Conservation (phyloP, 2,113 vertebrate genomes). For the Mesoclemmys tuberculata region DNA sequence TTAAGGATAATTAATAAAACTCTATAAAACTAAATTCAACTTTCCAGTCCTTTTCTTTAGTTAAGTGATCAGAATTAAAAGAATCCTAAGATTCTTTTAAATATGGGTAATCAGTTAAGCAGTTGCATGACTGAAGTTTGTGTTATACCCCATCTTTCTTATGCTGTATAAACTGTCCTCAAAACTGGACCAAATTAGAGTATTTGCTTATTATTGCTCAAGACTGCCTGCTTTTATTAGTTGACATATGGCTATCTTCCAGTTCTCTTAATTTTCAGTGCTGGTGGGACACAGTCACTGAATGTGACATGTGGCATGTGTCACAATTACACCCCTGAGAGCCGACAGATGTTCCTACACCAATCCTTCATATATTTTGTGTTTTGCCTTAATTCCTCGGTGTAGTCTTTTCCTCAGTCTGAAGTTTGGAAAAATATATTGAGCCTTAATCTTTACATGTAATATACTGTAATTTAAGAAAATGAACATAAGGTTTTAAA, state of each 20-base stretch:
- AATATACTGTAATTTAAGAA: neutral
- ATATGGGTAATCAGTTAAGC: neutral
- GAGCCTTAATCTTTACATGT: neutral
- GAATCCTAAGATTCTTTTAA: too few species aligned
- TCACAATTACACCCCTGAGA: slow-evolving; percentile 67
- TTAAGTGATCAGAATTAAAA: neutral
- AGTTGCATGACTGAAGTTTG: neutral
- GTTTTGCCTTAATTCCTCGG: slow-evolving; percentile 15
- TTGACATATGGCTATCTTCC: slow-evolving; percentile 68
- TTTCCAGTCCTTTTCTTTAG: neutral
- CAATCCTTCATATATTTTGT: slow-evolving; percentile 10
- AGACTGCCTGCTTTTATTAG: slow-evolving; percentile 28
- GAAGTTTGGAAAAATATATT: neutral
- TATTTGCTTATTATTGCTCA: slow-evolving; percentile 54
- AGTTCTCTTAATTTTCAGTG: slow-evolving; percentile 74
- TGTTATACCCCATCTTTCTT: neutral
- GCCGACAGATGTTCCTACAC: slow-evolving; percentile 62
- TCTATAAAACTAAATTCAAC: neutral
- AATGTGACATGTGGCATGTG: slow-evolving; percentile 68
- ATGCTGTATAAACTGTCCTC: neutral
- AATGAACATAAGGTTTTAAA: neutral
- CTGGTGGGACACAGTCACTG: slow-evolving; percentile 67
- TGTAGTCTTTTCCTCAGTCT: neutral
- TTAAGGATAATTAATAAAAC: neutral
- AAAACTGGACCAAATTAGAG: slow-evolving; percentile 36